Evolutionary conservation across 2,113 vertebrate genomes (phyloP).

Genomic region (Ginglymostoma cirratum): DNA sequence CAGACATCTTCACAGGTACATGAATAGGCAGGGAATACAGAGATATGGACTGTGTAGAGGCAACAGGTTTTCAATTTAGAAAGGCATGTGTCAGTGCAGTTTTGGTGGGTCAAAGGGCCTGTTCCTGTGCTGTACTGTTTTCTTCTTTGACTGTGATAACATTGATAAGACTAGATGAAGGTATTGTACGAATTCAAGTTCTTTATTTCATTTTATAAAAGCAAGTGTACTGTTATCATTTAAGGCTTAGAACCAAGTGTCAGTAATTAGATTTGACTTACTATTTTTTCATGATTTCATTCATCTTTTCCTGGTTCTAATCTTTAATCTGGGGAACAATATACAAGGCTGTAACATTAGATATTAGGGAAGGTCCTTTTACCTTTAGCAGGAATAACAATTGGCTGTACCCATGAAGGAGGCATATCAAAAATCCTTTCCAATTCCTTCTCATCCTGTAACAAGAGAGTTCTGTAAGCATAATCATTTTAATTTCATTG

Average conservation of each 20-base stretch:
- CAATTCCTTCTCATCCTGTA: conserved; percentile 51
- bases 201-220: background rate
- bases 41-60: too few species aligned
- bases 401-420: conserved; percentile 65
- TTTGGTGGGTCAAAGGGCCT: too few species aligned
- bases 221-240: background rate
- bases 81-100: too few species aligned
- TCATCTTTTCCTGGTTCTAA: background rate
- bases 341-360: background rate
- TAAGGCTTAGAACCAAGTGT: background rate
- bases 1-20: background rate
- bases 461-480: background rate
- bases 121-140: too few species aligned
- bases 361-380: background rate
- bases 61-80: too few species aligned
- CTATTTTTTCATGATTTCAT: background rate
- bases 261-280: background rate
- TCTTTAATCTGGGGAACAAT: background rate
- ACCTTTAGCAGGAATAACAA: conserved; percentile 67
- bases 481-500: background rate
- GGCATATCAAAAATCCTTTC: conserved; percentile 67
- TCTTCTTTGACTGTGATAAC: background rate
- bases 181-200: background rate
- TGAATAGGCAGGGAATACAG: too few species aligned
- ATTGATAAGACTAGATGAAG: background rate